phyloP scores from a whole-genome alignment of 2,797 vertebrate species.

The Anguilla obscura region DNA sequence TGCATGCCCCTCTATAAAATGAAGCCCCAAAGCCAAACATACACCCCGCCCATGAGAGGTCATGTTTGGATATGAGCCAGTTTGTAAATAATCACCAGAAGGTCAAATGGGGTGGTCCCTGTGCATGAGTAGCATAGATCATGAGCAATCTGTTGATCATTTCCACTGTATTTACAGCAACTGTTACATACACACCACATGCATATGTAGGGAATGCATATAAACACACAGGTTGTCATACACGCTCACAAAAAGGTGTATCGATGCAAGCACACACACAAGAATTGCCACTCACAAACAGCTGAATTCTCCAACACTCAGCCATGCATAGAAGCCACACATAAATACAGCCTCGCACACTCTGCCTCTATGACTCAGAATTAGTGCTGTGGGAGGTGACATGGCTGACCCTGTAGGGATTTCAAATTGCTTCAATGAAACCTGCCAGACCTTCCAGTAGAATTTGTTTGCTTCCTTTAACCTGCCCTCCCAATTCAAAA shows the following conservation, averaged over 20 bases:
- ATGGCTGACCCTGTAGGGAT: constrained; percentile 29
- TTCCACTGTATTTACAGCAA: not conserved
- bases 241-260: not conserved
- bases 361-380: not conserved
- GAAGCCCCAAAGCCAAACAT: not conserved
- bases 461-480: constrained; percentile 20
- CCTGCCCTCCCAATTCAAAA: constrained; percentile 9
- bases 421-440: constrained; percentile 32
- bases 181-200: not conserved
- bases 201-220: not conserved
- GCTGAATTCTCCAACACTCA: not conserved
- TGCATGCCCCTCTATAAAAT: not conserved
- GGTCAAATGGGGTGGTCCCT: not conserved
- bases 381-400: constrained; percentile 6
- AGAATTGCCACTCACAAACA: too few species aligned
- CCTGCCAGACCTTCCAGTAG: constrained; percentile 17
- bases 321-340: not conserved
- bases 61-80: not conserved
- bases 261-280: not conserved
- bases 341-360: not conserved
- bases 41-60: not conserved
- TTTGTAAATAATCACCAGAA: not conserved
- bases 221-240: not conserved
- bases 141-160: not conserved
- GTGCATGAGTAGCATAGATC: not conserved